Evolutionary conservation across 1,140 invertebrate species (phyloP).

Genomic region (Stenopsyche tienmushanensis): DNA sequence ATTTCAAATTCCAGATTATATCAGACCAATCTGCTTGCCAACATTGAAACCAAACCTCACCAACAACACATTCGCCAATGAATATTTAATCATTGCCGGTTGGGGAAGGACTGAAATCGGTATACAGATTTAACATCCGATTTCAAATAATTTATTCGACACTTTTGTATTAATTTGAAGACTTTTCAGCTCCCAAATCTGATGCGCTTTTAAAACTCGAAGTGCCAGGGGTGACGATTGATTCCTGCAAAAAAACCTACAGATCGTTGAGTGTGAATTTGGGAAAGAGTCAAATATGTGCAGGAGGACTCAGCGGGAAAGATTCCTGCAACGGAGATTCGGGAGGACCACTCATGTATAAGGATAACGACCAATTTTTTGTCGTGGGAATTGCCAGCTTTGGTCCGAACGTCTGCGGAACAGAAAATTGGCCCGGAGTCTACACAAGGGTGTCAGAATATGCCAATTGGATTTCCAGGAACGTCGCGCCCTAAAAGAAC

Average conservation of each 20-base stretch:
- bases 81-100: slow-evolving; percentile 69
- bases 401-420: slow-evolving; percentile 71
- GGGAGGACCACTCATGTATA: slow-evolving; percentile 61
- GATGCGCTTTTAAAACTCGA: not conserved
- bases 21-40: slow-evolving; percentile 18
- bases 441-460: slow-evolving; percentile 71
- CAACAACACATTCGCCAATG: slow-evolving; percentile 50
- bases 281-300: slow-evolving; percentile 50
- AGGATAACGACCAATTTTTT: slow-evolving; percentile 49
- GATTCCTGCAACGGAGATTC: slow-evolving; percentile 62
- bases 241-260: not conserved
- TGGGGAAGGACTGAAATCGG: slow-evolving; percentile 77
- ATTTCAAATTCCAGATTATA: slow-evolving; percentile 19
- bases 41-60: slow-evolving; percentile 47
- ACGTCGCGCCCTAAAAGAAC: slow-evolving; percentile 45
- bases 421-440: slow-evolving; percentile 69
- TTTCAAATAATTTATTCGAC: not conserved
- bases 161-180: no score
- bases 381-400: slow-evolving; percentile 70
- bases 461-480: slow-evolving; percentile 65
- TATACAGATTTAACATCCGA: slow-evolving; percentile 44
- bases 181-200: not conserved
- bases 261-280: not conserved
- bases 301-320: slow-evolving; percentile 49
- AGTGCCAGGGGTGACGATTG: not conserved